phyloP scores from a whole-genome alignment of 2,113 vertebrate species.

The Heterotis niloticus region DNA sequence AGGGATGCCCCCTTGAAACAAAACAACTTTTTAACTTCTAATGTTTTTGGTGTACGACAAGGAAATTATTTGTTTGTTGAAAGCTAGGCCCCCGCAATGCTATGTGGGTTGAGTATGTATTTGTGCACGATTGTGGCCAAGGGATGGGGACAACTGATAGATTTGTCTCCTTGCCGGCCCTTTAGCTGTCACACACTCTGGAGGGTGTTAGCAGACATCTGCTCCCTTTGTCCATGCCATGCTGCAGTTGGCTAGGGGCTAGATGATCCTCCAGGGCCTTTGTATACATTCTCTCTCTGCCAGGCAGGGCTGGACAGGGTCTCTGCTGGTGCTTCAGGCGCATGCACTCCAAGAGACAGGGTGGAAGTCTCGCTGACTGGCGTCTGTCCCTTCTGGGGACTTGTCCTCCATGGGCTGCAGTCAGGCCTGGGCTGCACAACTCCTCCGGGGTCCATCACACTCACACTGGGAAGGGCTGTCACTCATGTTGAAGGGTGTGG shows the following conservation, averaged over 20 bases:
- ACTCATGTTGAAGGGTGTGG: neutral
- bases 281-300: neutral
- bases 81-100: too few relatives aligned
- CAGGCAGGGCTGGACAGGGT: neutral
- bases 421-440: conserved; percentile 10
- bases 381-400: neutral
- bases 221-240: neutral
- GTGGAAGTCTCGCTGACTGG: neutral
- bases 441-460: conserved; percentile 6
- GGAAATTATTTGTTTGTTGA: too few relatives aligned
- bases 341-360: neutral
- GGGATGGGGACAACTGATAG: neutral
- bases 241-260: neutral
- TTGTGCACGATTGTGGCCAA: neutral
- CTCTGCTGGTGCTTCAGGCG: neutral
- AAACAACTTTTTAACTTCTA: too few relatives aligned
- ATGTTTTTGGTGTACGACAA: too few relatives aligned
- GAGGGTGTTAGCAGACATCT: conserved; percentile 18
- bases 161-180: neutral
- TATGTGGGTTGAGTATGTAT: neutral
- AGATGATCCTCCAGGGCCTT: neutral
- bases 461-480: conserved; percentile 18
- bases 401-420: neutral
- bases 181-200: conserved; percentile 1
- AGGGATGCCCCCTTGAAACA: too few relatives aligned